Conservation (phyloP, 2,888 invertebrate species). For the Scaptomyza flava region DNA sequence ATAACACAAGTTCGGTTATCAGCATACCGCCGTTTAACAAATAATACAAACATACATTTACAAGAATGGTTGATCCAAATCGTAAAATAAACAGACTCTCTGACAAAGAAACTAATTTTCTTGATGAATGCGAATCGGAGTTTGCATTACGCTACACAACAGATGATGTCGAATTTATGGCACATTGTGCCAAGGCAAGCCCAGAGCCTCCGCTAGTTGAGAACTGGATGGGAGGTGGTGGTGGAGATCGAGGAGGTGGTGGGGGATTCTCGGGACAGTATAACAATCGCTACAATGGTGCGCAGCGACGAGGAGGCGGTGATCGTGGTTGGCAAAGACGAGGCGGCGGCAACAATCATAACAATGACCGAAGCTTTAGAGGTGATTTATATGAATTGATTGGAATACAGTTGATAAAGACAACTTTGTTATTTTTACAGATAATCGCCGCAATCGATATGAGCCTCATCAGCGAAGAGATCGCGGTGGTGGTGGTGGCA, state of each 20-base stretch:
- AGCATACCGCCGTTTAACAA: not conserved
- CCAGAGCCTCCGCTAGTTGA: conserved; percentile 87
- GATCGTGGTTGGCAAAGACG: conserved; percentile 48
- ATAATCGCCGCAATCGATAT: conserved; percentile 50
- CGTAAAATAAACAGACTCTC: conserved; percentile 85
- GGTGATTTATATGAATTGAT: conserved; percentile 21
- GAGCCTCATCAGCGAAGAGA: conserved; percentile 35
- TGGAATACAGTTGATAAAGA: not conserved
- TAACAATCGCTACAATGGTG: conserved; percentile 58
- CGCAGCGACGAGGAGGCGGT: conserved; percentile 51
- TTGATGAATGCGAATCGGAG: conserved; percentile 87
- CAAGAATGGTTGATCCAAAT: conserved; percentile 84
- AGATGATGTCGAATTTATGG: conserved; percentile 87
- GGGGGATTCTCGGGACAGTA: conserved; percentile 27
- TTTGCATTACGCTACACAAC: conserved; percentile 87
- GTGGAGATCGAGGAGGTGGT: conserved; percentile 38
- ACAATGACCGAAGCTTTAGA: conserved; percentile 31
- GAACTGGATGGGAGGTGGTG: conserved; percentile 84
- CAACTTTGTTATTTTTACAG: conserved; percentile 11
- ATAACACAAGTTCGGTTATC: not conserved
- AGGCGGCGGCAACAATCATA: conserved; percentile 38
- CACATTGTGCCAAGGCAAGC: conserved; percentile 82
- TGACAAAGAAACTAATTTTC: conserved; percentile 86
- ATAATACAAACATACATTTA: not conserved
- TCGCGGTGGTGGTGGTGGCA: conserved; percentile 18